Evolutionary conservation across 1,140 invertebrate species (phyloP), one percentile per base, ranked within the genome.

Genomic region (Ceratina calcarata): DNA sequence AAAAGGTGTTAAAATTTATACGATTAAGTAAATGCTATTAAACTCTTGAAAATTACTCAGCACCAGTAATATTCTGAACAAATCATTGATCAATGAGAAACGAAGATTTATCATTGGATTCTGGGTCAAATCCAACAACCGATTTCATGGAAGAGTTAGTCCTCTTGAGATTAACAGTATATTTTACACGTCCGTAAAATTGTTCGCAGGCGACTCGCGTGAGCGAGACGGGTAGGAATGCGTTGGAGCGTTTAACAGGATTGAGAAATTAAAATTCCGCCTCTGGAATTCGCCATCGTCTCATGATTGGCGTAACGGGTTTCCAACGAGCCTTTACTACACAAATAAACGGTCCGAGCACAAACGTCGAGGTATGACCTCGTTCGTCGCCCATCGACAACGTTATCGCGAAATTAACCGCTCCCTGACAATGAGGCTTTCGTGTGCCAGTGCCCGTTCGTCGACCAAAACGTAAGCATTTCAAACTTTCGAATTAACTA

Each of bases 241-340:
- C 80, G 65, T 60, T 72, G 83, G 65, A 60, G 60, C 84, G 74
- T 81, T 37, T 71, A 85, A 78, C 73, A 81, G 69, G 84, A 84
- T 85, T 85, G 82, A 81, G 84, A 85, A 85, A 85, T 85, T 85
- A 84, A 85, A 85, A 85, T 81, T 84, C 84, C 83, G 70, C 70
- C 73, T 65, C 61, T 74, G 83, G 83, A 77, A 84, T 84, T 85
- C 55, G 22, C 77, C 64, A 60, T 74, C 61, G 20, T 18, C 53
- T 2, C 49, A 65, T 24, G 20, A 64, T 53, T 79, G 73, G 45
- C 51, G 60, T 85, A 85, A 85, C 84, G 84, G 84, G 82, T 84
- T 84, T 45, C 32, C 70, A 45, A 27, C 60, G 57, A 70, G 53
- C 60, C 62, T 58, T 62, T 58, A 22, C 18, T 37, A 37, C 73